phyloP scores from a whole-genome alignment of 2,888 invertebrate species.

The Pachliopta kotzebuea region DNA sequence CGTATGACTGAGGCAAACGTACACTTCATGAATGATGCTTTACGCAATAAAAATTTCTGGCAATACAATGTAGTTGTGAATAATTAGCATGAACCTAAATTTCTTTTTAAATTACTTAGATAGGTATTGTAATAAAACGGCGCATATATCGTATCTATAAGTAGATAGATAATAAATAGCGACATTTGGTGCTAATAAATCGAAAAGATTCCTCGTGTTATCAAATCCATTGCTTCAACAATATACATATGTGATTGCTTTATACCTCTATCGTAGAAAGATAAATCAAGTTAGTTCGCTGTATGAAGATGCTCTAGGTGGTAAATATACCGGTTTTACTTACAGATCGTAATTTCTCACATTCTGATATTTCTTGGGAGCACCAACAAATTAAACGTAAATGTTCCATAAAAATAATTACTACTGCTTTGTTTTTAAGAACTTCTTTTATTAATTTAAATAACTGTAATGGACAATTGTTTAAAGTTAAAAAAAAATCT shows the following conservation, averaged over 20 bases:
- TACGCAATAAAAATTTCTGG: too few species aligned
- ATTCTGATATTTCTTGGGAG: neutral
- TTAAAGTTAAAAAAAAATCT: too few species aligned
- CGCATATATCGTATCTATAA: constrained; percentile 46
- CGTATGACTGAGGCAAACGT: too few species aligned
- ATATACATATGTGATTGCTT: constrained; percentile 2
- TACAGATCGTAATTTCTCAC: neutral
- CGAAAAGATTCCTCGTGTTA: constrained; percentile 40
- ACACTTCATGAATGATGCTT: too few species aligned
- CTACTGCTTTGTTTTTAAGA: too few species aligned
- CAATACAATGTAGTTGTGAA: too few species aligned
- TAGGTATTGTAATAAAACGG: constrained; percentile 39
- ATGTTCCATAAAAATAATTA: neutral
- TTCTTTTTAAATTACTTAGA: constrained; percentile 30
- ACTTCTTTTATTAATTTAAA: neutral
- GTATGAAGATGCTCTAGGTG: neutral
- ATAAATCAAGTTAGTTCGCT: neutral
- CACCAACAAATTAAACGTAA: neutral
- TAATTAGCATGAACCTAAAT: too few species aligned
- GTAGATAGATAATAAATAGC: constrained; percentile 62
- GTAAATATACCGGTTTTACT: neutral
- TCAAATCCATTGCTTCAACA: neutral
- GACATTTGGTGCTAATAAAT: constrained; percentile 73
- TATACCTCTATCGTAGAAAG: neutral
- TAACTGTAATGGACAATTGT: neutral